These are phyloP conservation scores for Malurus leucopterus DNA, from an alignment of 2,797 vertebrate genomes.

Conservation along the genomic window DNA sequence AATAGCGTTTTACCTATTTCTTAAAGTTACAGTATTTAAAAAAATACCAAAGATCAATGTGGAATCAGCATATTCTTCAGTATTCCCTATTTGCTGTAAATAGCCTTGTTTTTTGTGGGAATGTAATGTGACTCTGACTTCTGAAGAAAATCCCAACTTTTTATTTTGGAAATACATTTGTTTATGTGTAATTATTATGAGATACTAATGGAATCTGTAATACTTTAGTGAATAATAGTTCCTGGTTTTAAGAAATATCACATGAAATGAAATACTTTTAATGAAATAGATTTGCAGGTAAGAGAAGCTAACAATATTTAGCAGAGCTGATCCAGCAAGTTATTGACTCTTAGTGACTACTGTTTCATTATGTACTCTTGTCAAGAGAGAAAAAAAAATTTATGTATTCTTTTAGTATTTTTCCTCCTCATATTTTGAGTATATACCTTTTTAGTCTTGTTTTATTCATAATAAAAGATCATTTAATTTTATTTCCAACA, in stretches of 20 bases:
- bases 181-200: not conserved
- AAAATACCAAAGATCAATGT: not conserved
- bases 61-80: not conserved
- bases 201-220: not conserved
- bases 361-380: not conserved
- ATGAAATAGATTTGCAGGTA: not conserved
- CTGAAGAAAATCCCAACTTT: not conserved
- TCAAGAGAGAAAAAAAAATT: not conserved
- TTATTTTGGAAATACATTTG: not conserved
- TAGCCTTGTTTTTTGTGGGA: not conserved
- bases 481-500: conserved; percentile 11
- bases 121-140: not conserved
- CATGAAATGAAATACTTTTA: not conserved
- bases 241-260: not conserved
- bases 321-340: not conserved
- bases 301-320: not conserved
- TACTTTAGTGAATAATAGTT: not conserved
- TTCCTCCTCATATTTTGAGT: not conserved
- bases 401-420: not conserved
- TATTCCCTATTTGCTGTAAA: not conserved
- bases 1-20: not conserved
- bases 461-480: not conserved
- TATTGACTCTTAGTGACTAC: not conserved
- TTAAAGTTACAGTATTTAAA: not conserved
- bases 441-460: not conserved